Evolutionary conservation across 2,113 vertebrate genomes (phyloP).

Genomic region (Paralichthys olivaceus): DNA sequence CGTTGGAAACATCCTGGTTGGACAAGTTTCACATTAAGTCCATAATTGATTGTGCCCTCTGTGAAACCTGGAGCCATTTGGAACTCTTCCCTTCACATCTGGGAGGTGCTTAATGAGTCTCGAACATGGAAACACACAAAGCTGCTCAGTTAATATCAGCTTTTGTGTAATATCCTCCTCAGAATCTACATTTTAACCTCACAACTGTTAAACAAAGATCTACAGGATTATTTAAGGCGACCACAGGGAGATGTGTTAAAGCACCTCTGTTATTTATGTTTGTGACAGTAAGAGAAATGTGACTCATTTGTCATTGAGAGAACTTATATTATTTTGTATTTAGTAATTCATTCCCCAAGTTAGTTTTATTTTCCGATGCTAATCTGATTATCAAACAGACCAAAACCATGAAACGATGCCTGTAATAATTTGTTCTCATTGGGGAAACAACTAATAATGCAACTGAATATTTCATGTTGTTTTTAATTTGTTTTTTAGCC

Average conservation of each 20-base stretch:
- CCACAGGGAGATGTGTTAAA: no score
- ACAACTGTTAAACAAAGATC: background rate
- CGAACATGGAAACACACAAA: constrained; percentile 15
- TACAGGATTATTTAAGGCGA: no score
- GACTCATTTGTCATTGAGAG: no score
- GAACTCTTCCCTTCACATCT: constrained; percentile 43
- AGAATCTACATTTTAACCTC: constrained; percentile 14
- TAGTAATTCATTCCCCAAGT: background rate
- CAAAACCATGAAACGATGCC: background rate
- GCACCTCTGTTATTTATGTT: background rate
- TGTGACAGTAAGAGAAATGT: background rate
- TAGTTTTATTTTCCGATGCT: background rate
- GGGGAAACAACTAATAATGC: background rate
- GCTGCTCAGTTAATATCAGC: constrained; percentile 8
- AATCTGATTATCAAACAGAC: constrained; percentile 8
- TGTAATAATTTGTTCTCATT: background rate
- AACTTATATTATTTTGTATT: background rate
- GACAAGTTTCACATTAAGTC: constrained; percentile 43
- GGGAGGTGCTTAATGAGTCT: constrained; percentile 33
- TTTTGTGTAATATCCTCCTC: constrained; percentile 7
- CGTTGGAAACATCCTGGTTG: constrained; percentile 34
- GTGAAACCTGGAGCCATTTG: constrained; percentile 43
- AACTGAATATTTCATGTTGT: background rate
- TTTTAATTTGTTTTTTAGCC: background rate
- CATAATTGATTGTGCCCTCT: constrained; percentile 46